Base-by-base conservation (phyloP, 2,888 invertebrate species). In the Chloroclysta siterata region DNA sequence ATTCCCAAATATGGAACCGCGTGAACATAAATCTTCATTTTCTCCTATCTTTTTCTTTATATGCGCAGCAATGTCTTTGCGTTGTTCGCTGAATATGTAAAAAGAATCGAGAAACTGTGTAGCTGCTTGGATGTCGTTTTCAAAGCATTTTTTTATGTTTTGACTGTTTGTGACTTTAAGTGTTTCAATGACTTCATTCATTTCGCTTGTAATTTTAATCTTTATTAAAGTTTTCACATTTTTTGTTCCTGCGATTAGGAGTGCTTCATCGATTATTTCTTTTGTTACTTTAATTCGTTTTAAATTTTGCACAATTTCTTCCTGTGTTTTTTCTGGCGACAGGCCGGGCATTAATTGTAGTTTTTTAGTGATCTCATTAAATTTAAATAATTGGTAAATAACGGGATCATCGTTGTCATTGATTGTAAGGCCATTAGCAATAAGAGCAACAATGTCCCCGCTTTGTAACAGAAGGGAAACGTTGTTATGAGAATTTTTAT, bases 11-110 rank as follows among this genome's bases (percentile, higher is more conserved):
- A 17, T 46, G 17, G 46, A 10, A 10, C 17, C 5, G 10, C 4
- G 17, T 17, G 14, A 2, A 46, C 8, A 10, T 11, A 17, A 15
- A 46, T 17, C 17, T 17, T 46, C 17, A 17, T 46, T 10, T 46
- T 17, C 46, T 46, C 5, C 46, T 46, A 46, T 17, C 46, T 46
- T 10, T 46, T 46, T 15, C 2, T 46, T 46, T 17, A 46, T 15
- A 10, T 2, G 15, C 11, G 8, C 10, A 17, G 8, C 46, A 0
- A 17, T 17, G 10, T 14, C 5, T 42, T 46, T 46, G 17, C 10
- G 4, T 46, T 46, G 46, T 46, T 15, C 17, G 17, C 46, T 46
- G 46, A 17, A 46, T 14, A 46, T 46, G 46, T 46, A 46, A 10
- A 46, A 17, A 5, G 17, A 46, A 10, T 46, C 10, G 8, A 46